Evolutionary conservation across 2,888 invertebrate genomes (phyloP), one percentile per base, ranked within the genome.

Genomic region (Patella pellucida): DNA sequence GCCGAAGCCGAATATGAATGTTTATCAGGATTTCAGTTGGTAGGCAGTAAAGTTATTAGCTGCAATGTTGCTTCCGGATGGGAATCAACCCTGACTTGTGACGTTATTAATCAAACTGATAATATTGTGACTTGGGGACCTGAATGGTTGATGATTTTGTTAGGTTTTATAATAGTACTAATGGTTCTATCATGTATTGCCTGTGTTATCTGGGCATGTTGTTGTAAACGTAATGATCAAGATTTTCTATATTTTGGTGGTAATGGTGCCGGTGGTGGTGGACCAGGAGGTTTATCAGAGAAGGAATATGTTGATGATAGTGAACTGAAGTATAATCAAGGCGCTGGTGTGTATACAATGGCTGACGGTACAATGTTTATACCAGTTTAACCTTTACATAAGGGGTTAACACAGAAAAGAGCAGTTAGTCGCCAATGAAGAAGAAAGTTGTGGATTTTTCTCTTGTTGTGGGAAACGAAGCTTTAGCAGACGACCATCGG

Each of bases 301-400:
- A 41, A 41, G 9, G 62, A 62, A 62, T 9, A 23, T 11, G 23
- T 23, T 62, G 23, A 62, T 11, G 62, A 62, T 19, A 62, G 62
- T 62, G 62, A 62, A 62, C 62, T 62, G 15, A 11, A 23, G 62
- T 62, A 23, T 62, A 62, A 23, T 23, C 19, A 62, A 23, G 23
- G 62, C 4, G 11, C 62, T 62, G 62, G 62, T 62, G 62, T 62
- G 23, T 62, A 62, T 23, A 62, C 62, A 19, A 62, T 62, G 62
- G 19, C 62, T 23, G 62, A 62, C 4, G 62, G 62, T 12, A 62
- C 62, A 12, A 62, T 62, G 62, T 62, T 62, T 62, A 62, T 62
- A 62, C 62, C 62, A n/a, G 62, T 62, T 62, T 11, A 23, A 62
- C 62, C 62, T 5, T 23, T 62, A 62, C 62, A 62, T 62, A 62